A percentile compares a stretch with the other conserved stretches of the same genome.
phyloP scores from a whole-genome alignment of 2,797 vertebrate species.

The Spinus pinus region DNA sequence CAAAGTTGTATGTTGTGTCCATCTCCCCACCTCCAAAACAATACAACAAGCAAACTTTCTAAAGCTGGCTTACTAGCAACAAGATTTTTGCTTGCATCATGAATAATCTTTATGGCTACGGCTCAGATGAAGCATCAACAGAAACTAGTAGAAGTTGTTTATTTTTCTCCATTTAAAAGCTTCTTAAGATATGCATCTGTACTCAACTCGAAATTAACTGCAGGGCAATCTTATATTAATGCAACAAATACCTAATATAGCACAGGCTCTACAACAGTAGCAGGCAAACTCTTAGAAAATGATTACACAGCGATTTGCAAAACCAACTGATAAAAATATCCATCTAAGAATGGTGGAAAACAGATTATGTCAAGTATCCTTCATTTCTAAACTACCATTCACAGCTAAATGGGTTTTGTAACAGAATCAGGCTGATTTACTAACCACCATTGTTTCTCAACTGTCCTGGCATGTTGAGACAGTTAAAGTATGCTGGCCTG shows the following conservation, averaged over 20 bases:
- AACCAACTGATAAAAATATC: not conserved
- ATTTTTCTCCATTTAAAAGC: not conserved
- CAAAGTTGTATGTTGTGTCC: not conserved
- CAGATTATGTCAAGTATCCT: not conserved
- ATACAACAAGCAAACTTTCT: not conserved
- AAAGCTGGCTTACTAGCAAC: not conserved
- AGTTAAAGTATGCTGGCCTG: not conserved
- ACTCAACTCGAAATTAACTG: not conserved
- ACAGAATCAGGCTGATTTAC: not conserved
- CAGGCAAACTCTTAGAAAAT: not conserved
- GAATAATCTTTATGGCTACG: not conserved
- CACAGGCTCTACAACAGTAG: not conserved
- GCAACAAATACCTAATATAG: not conserved
- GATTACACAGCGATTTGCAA: not conserved
- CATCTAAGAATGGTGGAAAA: not conserved
- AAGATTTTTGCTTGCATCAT: not conserved
- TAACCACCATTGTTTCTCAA: not conserved
- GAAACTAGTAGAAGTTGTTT: not conserved
- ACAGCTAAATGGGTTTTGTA: not conserved
- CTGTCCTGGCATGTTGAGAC: not conserved
- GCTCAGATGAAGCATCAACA: not conserved
- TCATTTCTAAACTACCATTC: not conserved
- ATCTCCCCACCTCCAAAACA: not conserved
- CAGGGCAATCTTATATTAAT: not conserved
- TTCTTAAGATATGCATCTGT: not conserved